A percentile compares a stretch with the other conserved stretches of the same genome.
Conservation (phyloP, 2,888 invertebrate genomes). For the Abscondita cerata region DNA sequence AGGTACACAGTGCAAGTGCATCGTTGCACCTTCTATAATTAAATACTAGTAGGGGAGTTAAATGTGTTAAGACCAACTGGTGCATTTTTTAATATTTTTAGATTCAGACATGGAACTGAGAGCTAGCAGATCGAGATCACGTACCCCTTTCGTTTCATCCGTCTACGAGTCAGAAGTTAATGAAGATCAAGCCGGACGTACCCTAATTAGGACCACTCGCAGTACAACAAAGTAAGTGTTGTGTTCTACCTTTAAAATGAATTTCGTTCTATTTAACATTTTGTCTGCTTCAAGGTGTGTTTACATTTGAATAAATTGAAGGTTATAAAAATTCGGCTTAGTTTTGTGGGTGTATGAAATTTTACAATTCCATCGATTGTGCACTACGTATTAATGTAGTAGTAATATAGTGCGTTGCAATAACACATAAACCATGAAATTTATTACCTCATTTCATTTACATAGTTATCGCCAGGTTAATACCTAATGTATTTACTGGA, state of each 20-base stretch:
- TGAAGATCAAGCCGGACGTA: conserved; percentile 46
- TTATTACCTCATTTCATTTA: no score
- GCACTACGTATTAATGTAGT: no score
- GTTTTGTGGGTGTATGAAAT: no score
- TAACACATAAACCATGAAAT: no score
- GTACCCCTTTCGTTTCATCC: conserved; percentile 70
- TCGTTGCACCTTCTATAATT: conserved; percentile 16
- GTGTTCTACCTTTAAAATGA: conserved; percentile 9
- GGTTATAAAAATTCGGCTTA: not conserved
- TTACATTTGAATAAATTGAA: not conserved
- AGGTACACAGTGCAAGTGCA: not conserved
- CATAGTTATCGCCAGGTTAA: no score
- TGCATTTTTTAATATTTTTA: conserved; percentile 26
- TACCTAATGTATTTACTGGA: no score
- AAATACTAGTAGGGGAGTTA: conserved; percentile 24
- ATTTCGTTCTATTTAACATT: conserved; percentile 21
- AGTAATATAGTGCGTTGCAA: no score
- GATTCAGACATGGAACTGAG: conserved; percentile 61
- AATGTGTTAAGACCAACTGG: conserved; percentile 4
- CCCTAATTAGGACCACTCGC: conserved; percentile 49
- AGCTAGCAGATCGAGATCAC: conserved; percentile 72
- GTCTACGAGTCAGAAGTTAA: conserved; percentile 65
- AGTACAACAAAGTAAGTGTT: conserved; percentile 63
- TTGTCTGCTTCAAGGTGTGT: not conserved
- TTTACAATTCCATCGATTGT: no score